A percentile compares a stretch with the other conserved stretches of the same genome.
Evolutionary conservation across 2,797 vertebrate species (phyloP).

Genomic region (Hoplostethus mediterraneus): DNA sequence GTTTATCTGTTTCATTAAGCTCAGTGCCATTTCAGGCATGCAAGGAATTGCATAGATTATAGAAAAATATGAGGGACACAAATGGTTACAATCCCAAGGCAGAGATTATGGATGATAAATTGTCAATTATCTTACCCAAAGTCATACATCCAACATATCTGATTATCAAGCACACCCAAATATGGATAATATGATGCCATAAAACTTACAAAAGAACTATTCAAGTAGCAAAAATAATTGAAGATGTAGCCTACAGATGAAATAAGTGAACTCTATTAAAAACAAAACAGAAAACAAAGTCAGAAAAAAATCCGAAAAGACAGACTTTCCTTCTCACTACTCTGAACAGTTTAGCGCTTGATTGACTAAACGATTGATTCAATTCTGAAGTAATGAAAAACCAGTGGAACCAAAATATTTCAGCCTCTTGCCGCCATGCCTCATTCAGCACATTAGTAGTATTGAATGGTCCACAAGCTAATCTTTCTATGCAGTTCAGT

Average conservation of each 20-base stretch:
- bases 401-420: neutral
- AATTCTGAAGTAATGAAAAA: neutral
- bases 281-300: too few relatives aligned
- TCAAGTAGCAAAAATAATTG: too few relatives aligned
- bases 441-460: neutral
- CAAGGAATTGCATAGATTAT: neutral
- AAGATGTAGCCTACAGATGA: too few relatives aligned
- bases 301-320: too few relatives aligned
- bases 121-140: neutral
- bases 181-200: neutral
- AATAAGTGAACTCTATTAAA: too few relatives aligned
- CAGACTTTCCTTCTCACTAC: too few relatives aligned
- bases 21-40: too few relatives aligned
- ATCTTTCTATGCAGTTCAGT: too few relatives aligned
- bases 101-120: neutral
- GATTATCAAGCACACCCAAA: neutral
- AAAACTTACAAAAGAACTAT: neutral
- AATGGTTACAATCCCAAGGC: neutral
- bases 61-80: neutral
- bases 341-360: too few relatives aligned
- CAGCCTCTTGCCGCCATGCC: neutral
- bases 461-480: too few relatives aligned
- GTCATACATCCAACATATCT: neutral
- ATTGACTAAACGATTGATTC: neutral
- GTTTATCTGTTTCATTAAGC: neutral